A percentile compares a stretch with the other conserved stretches of the same genome.
phyloP scores from a whole-genome alignment of 2,113 vertebrate species.

The Malurus elegans region DNA sequence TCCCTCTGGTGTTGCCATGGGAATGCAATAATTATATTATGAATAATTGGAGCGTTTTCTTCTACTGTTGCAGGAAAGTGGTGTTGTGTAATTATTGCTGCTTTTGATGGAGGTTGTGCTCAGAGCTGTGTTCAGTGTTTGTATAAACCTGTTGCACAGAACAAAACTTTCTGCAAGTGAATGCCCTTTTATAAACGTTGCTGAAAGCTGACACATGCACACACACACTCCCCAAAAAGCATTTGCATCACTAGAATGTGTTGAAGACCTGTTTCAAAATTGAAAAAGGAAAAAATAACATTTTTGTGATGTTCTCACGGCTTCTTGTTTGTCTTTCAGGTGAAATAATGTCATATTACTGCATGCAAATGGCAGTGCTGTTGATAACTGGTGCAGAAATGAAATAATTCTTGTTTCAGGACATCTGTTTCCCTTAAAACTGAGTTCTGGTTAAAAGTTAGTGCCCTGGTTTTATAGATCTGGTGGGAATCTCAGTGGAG shows the following conservation, averaged over 20 bases:
- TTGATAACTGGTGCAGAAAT: background rate
- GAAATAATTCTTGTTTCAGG: background rate
- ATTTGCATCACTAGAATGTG: background rate
- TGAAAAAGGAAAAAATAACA: background rate
- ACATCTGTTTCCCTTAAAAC: background rate
- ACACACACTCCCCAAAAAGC: background rate
- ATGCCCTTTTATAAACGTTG: background rate
- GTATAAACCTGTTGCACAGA: background rate
- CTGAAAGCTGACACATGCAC: background rate
- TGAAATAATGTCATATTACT: too few species aligned
- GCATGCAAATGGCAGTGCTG: background rate
- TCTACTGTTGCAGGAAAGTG: background rate
- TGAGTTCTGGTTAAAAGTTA: background rate
- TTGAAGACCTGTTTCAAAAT: background rate
- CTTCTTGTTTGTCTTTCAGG: background rate
- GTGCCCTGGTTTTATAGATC: background rate
- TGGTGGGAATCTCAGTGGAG: background rate
- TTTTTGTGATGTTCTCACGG: background rate
- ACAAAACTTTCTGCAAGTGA: background rate
- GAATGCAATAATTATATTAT: slow-evolving; percentile 15
- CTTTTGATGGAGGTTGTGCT: background rate
- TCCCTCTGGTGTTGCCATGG: slow-evolving; percentile 34
- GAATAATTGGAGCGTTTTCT: slow-evolving; percentile 10
- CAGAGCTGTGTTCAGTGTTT: background rate
- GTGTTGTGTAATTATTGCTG: background rate